Conservation (phyloP, 2,113 vertebrate genomes). For the Himantopus leucocephalus region DNA sequence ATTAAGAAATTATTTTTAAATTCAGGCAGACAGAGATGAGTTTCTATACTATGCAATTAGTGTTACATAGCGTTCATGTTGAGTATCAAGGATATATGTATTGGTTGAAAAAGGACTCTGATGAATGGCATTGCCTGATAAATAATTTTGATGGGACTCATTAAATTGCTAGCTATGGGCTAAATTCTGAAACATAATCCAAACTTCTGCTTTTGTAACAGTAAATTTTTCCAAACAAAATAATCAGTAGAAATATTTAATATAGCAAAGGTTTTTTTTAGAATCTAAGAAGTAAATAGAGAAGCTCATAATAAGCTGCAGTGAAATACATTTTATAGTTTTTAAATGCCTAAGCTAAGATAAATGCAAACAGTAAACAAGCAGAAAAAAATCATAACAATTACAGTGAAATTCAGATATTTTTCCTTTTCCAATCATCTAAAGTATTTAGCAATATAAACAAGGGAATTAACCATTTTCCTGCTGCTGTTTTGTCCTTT, state of each 20-base stretch:
- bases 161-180: neutral
- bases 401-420: neutral
- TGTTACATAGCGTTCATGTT: neutral
- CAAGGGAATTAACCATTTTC: neutral
- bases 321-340: neutral
- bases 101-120: neutral
- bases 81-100: neutral
- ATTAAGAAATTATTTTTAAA: slow-evolving; percentile 20
- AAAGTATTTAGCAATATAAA: neutral
- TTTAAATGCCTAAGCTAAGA: neutral
- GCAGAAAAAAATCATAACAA: neutral
- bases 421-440: neutral
- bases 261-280: neutral
- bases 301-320: neutral
- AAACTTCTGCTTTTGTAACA: neutral
- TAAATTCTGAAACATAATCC: neutral
- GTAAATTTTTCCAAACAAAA: neutral
- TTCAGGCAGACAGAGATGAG: neutral
- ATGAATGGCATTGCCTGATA: neutral
- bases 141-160: neutral
- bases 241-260: neutral
- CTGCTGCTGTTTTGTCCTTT: neutral
- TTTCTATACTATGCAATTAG: neutral
- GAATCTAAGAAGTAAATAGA: neutral
- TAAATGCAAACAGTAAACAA: neutral